phyloP scores from a whole-genome alignment of 30 jellyfish, hydroid and myxozoan genomes.

The Aurelia aurita region DNA sequence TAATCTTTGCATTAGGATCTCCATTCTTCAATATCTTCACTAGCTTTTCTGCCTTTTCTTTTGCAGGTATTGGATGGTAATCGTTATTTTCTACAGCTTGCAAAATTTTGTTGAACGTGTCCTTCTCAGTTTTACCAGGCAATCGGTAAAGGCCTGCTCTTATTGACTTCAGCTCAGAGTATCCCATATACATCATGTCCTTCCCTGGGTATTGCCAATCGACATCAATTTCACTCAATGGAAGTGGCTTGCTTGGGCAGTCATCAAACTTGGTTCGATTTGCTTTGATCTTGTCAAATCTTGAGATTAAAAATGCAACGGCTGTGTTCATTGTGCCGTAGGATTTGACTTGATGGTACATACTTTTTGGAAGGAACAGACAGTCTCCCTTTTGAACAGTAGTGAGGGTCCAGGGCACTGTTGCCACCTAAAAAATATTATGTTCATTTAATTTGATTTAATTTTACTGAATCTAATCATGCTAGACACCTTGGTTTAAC shows the following conservation, averaged over 20 bases:
- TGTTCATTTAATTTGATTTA: no score
- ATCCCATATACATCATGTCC: conserved; percentile 84
- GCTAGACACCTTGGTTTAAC: no score
- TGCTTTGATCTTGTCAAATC: conserved; percentile 35
- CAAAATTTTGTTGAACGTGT: neutral
- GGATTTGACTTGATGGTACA: conserved; percentile 92
- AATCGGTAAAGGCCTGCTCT: neutral
- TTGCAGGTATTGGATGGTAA: conserved; percentile 20
- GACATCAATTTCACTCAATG: conserved; percentile 72
- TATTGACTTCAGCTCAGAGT: conserved; percentile 40
- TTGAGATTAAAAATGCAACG: conserved; percentile 74
- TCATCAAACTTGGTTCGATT: conserved; percentile 19
- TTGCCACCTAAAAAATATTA: conserved; percentile 42
- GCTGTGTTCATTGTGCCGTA: conserved; percentile 79
- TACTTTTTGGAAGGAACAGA: conserved; percentile 81
- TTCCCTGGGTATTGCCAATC: conserved; percentile 83
- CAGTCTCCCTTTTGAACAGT: conserved; percentile 84
- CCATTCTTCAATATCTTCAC: conserved; percentile 34
- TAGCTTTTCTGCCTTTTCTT: conserved; percentile 30
- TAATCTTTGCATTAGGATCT: conserved; percentile 1
- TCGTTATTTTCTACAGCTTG: conserved; percentile 1
- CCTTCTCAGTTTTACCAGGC: neutral
- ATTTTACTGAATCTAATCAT: no score
- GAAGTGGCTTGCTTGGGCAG: conserved; percentile 42
- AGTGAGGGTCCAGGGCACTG: conserved; percentile 80